These are phyloP conservation scores for Chlorodrepanis virens DNA, from an alignment of 2,113 vertebrate genomes.

Conservation along the genomic window DNA sequence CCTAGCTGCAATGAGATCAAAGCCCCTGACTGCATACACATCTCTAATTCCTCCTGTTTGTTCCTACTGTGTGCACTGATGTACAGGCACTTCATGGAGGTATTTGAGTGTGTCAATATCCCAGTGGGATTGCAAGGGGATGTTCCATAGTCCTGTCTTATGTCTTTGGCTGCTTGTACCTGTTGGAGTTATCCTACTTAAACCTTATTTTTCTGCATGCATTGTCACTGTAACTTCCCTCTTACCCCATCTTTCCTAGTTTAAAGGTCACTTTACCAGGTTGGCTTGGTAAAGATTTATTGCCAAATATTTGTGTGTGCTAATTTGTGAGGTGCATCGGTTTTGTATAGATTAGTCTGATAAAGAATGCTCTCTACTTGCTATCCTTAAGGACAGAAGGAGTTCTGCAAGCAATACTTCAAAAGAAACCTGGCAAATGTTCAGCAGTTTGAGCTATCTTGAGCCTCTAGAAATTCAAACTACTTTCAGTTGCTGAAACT, in stretches of 20 bases:
- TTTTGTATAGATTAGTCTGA: not conserved
- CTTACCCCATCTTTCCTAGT: not conserved
- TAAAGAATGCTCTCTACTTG: not conserved
- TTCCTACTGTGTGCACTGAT: not conserved
- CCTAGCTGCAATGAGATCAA: not conserved
- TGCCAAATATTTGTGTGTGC: not conserved
- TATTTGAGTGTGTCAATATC: not conserved
- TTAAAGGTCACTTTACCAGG: not conserved
- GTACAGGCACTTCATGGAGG: not conserved
- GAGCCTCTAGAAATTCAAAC: not conserved
- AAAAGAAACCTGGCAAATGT: not conserved
- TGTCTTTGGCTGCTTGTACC: not conserved
- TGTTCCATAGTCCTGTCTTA: not conserved
- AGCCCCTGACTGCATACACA: not conserved
- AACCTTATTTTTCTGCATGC: not conserved
- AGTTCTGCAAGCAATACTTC: not conserved
- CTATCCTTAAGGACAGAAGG: not conserved
- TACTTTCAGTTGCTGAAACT: not conserved
- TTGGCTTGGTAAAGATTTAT: not conserved
- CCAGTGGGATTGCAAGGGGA: not conserved
- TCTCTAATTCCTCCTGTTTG: not conserved
- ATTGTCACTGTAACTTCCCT: not conserved
- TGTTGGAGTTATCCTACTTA: not conserved
- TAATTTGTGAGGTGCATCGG: not conserved
- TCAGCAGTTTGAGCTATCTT: not conserved